Conservation (phyloP, 2,113 vertebrate genomes). For the Thunnus maccoyii region DNA sequence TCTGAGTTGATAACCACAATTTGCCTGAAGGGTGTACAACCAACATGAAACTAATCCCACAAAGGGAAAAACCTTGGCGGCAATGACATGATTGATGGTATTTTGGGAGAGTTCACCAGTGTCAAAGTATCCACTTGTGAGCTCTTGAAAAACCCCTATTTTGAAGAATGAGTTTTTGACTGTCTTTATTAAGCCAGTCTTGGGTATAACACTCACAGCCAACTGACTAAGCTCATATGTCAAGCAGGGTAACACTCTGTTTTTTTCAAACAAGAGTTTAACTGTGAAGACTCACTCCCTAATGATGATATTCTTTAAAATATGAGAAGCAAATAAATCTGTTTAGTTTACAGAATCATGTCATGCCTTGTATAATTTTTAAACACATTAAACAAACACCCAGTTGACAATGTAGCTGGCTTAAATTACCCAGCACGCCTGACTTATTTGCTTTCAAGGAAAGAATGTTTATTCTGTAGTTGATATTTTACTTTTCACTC, state of each 20-base stretch:
- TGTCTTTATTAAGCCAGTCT: slow-evolving; percentile 58
- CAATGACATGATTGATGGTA: slow-evolving; percentile 66
- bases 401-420: slow-evolving; percentile 11
- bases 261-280: slow-evolving; percentile 27
- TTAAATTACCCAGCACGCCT: slow-evolving; percentile 18
- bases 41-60: slow-evolving; percentile 62
- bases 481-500: slow-evolving; percentile 20
- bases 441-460: slow-evolving; percentile 43
- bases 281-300: slow-evolving; percentile 37
- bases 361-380: not conserved
- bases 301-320: slow-evolving; percentile 39
- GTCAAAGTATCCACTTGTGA: slow-evolving; percentile 70
- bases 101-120: slow-evolving; percentile 65
- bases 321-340: slow-evolving; percentile 15
- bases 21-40: slow-evolving; percentile 46
- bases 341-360: not conserved
- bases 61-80: slow-evolving; percentile 43
- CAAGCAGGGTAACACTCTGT: slow-evolving; percentile 16
- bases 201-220: slow-evolving; percentile 49
- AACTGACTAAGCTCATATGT: slow-evolving; percentile 56
- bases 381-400: slow-evolving; percentile 30
- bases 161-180: slow-evolving; percentile 64
- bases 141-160: slow-evolving; percentile 47
- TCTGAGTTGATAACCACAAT: slow-evolving; percentile 34
- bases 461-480: slow-evolving; percentile 52